Evolutionary conservation across 2,113 vertebrate species (phyloP).

Genomic region (Hemiprocne comata): DNA sequence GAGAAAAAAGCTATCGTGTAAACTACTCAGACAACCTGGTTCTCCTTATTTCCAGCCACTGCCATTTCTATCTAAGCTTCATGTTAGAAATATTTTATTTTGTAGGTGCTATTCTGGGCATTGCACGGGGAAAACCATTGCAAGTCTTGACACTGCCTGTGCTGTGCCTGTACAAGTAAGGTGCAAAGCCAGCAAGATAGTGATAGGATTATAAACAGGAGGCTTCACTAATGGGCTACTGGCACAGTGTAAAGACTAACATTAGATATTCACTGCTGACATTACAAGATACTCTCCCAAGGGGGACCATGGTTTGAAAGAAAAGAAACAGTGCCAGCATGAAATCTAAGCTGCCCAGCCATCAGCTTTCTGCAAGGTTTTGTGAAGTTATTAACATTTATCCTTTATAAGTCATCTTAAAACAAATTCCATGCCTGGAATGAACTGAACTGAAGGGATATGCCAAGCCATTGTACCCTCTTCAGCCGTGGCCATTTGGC

Average conservation of each 20-base stretch:
- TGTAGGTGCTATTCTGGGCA: background rate
- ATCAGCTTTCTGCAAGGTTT: background rate
- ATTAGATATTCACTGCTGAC: constrained; percentile 27
- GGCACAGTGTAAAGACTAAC: background rate
- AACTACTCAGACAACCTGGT: background rate
- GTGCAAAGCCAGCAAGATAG: constrained; percentile 22
- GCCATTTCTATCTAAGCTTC: background rate
- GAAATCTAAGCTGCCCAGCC: background rate
- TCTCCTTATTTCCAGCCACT: background rate
- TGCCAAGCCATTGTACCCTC: background rate
- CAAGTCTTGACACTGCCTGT: background rate
- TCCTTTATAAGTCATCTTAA: background rate
- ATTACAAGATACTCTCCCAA: background rate
- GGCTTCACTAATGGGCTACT: constrained; percentile 7
- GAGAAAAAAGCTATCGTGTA: background rate
- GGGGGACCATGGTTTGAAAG: background rate
- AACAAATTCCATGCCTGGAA: background rate
- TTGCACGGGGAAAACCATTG: background rate
- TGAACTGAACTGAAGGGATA: background rate
- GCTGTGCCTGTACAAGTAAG: fast-evolving
- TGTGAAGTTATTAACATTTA: background rate
- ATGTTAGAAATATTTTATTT: background rate
- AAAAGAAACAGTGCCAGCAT: background rate
- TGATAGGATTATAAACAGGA: background rate
- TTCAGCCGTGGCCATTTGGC: background rate